These are phyloP conservation scores for Meteorus colon DNA, from an alignment of 2,888 invertebrate genomes.

Conservation along the genomic window DNA sequence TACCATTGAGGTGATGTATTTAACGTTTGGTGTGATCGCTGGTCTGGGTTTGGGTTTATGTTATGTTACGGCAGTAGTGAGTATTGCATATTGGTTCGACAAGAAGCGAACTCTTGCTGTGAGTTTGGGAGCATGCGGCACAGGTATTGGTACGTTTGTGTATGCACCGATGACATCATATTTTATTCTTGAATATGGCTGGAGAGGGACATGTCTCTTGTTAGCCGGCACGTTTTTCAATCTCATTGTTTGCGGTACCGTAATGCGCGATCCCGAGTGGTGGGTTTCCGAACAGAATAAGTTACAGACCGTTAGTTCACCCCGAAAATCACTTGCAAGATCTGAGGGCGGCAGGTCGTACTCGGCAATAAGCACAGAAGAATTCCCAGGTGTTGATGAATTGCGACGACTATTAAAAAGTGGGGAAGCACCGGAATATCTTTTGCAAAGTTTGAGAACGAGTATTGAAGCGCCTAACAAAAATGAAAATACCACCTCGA, in stretches of 20 bases:
- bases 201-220: slow-evolving; percentile 87
- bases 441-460: slow-evolving; percentile 78
- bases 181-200: slow-evolving; percentile 86
- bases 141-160: slow-evolving; percentile 91
- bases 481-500: slow-evolving; percentile 72
- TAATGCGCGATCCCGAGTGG: slow-evolving; percentile 94
- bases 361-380: slow-evolving; percentile 74
- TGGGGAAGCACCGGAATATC: slow-evolving; percentile 80
- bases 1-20: slow-evolving; percentile 85
- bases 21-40: slow-evolving; percentile 90
- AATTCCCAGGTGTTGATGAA: slow-evolving; percentile 80
- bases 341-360: slow-evolving; percentile 75
- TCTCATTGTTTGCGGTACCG: slow-evolving; percentile 88
- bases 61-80: slow-evolving; percentile 92
- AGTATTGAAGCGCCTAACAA: slow-evolving; percentile 76
- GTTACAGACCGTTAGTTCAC: slow-evolving; percentile 63
- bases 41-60: slow-evolving; percentile 89
- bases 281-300: slow-evolving; percentile 79
- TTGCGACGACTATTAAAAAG: slow-evolving; percentile 82
- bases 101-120: slow-evolving; percentile 90
- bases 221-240: slow-evolving; percentile 90
- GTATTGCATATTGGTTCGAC: slow-evolving; percentile 95
- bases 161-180: slow-evolving; percentile 90
- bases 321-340: slow-evolving; percentile 75
- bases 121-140: slow-evolving; percentile 90